A percentile compares a stretch with the other conserved stretches of the same genome.
These are phyloP conservation scores for Drosophila mauritiana DNA, from an alignment of 1,140 invertebrate species.

Conservation along the genomic window DNA sequence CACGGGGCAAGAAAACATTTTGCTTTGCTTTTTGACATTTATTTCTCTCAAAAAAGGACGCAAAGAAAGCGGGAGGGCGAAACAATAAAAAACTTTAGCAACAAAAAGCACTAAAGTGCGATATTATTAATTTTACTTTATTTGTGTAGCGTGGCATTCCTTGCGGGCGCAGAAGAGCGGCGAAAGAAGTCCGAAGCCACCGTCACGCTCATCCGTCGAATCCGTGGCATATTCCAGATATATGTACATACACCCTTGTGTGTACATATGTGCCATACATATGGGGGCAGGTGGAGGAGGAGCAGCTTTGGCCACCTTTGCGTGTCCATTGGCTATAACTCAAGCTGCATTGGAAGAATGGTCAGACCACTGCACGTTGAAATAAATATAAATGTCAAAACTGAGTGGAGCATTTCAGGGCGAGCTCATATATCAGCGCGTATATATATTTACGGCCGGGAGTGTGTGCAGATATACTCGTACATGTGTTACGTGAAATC, in stretches of 20 bases:
- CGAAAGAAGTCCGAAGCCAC: conserved; percentile 24
- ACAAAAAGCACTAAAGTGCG: conserved; percentile 50
- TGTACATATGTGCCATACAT: conserved; percentile 14
- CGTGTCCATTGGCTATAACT: conserved; percentile 80
- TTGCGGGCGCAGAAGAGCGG: conserved; percentile 21
- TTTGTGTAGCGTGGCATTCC: conserved; percentile 50
- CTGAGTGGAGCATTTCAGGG: conserved; percentile 72
- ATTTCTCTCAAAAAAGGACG: conserved; percentile 19
- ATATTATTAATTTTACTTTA: conserved; percentile 72
- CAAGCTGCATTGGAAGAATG: conserved; percentile 66
- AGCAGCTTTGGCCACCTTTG: conserved; percentile 72
- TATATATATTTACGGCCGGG: conserved; percentile 9
- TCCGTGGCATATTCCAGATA: conserved; percentile 21
- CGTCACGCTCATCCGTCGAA: conserved; percentile 54
- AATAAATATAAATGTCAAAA: conserved; percentile 84
- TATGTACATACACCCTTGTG: conserved; percentile 1
- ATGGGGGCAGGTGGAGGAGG: conserved; percentile 41
- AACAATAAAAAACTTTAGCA: conserved; percentile 59
- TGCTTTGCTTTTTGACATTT: conserved; percentile 62
- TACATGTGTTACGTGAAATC: conserved; percentile 26
- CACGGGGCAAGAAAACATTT: conserved; percentile 12
- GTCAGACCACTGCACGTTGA: conserved; percentile 70
- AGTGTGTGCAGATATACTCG: not conserved
- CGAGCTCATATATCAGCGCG: conserved; percentile 44
- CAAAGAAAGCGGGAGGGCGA: conserved; percentile 20